phyloP scores from a whole-genome alignment of 2,888 invertebrate species.

The Cistogaster globosa region DNA sequence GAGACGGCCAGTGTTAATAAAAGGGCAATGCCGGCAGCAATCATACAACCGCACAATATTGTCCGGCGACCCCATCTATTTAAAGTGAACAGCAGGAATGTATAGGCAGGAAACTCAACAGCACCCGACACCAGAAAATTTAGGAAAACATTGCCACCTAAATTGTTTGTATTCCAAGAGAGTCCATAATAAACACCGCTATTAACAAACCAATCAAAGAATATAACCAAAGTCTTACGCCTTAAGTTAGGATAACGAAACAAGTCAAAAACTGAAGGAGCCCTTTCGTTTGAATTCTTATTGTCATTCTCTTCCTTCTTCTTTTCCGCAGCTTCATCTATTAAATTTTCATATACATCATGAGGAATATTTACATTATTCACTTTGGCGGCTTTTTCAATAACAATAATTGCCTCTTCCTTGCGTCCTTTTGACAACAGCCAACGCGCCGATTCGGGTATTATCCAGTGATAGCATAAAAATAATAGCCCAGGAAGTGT shows the following conservation, averaged over 20 bases:
- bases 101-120: constrained; percentile 90
- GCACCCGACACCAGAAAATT: constrained; percentile 90
- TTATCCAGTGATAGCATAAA: constrained; percentile 89
- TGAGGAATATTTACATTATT: constrained; percentile 86
- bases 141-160: constrained; percentile 89
- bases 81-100: constrained; percentile 86
- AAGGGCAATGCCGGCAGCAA: constrained; percentile 86
- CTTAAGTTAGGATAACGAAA: constrained; percentile 87
- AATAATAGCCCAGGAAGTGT: constrained; percentile 88
- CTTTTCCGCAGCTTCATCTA: constrained; percentile 83
- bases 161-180: constrained; percentile 89
- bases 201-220: constrained; percentile 91
- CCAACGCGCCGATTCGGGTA: constrained; percentile 91
- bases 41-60: constrained; percentile 88
- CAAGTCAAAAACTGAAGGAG: constrained; percentile 85
- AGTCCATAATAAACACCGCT: constrained; percentile 91
- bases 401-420: constrained; percentile 86
- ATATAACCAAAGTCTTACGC: constrained; percentile 86
- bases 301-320: constrained; percentile 76
- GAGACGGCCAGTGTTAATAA: constrained; percentile 86
- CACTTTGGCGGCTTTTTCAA: constrained; percentile 86
- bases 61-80: constrained; percentile 88
- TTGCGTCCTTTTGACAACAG: constrained; percentile 86
- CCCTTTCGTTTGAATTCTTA: constrained; percentile 65
- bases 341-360: constrained; percentile 84